Base-by-base conservation (phyloP, 2,888 invertebrate species). In the Masnerella sp. region DNA sequence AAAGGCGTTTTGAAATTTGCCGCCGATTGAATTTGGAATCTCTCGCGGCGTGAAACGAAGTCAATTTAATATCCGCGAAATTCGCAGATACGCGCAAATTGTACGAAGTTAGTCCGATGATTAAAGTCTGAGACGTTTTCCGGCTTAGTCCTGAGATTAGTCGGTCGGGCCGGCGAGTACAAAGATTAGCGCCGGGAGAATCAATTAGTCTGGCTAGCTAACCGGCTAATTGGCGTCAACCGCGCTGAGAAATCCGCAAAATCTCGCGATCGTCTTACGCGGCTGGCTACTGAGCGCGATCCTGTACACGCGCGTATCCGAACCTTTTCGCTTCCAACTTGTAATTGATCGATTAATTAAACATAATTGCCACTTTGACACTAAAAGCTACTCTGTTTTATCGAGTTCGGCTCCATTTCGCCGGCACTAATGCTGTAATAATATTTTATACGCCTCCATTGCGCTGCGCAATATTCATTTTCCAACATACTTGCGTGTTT, bases 151-250 rank as follows among this genome's bases (percentile, higher is more conserved):
- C 25, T 49, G 34, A 62, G 64, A 54, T 38, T n/a, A n/a, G n/a
- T n/a, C n/a, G n/a, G 42, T 38, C 30, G 25, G 45, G 51, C 54
- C 40, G 40, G 52, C 58, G 51, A 20, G 68, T 68, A 76, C 74
- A 77, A 82, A 83, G 81, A 82, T 83, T 83, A 80, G 75, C 80
- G 79, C 78, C 79, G 75, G 77, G 71, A 75, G 79, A 81, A 80
- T 82, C 84, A 84, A 85, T 85, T 85, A 84, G 80, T 77, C 80
- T 80, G 81, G 64, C 79, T 81, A 81, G 78, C 79, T 80, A 81
- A 79, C 81, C 81, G 80, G 58, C 79, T 85, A 84, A 85, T 85
- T 84, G 81, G 73, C 82, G 80, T 76, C 77, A 76, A 73, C 75
- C 45, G 54, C 62, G 59, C 59, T 51, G 51, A 69, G 65, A 67